Evolutionary conservation across 2,113 vertebrate species (phyloP).

Genomic region (Gadus macrocephalus): DNA sequence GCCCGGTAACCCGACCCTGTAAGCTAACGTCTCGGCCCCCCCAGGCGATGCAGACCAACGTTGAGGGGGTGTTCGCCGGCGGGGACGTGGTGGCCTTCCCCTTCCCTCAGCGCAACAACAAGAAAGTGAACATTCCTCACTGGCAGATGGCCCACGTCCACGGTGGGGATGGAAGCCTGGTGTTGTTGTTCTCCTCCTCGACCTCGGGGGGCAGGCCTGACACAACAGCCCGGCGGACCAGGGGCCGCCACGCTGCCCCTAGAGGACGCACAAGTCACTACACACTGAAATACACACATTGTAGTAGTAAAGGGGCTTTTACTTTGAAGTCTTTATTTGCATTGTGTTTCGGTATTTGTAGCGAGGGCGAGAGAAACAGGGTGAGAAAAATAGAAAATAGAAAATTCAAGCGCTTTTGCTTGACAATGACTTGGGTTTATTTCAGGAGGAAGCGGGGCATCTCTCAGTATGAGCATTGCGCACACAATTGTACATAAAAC

Average conservation of each 20-base stretch:
- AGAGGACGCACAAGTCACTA: too few relatives aligned
- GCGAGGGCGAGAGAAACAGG: too few relatives aligned
- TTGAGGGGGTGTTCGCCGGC: slow-evolving; percentile 87
- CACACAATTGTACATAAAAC: too few relatives aligned
- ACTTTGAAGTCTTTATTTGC: neutral
- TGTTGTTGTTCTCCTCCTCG: too few relatives aligned
- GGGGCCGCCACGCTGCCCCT: neutral
- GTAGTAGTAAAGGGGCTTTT: neutral
- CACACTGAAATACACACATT: neutral
- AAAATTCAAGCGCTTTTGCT: too few relatives aligned
- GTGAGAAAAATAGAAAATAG: too few relatives aligned
- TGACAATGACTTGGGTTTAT: too few relatives aligned
- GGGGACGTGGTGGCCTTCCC: slow-evolving; percentile 90
- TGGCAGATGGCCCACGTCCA: slow-evolving; percentile 99
- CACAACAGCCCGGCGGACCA: too few relatives aligned
- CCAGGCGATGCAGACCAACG: slow-evolving; percentile 93
- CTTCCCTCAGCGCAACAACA: slow-evolving; percentile 83
- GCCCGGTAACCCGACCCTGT: neutral
- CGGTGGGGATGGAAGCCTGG: slow-evolving; percentile 65
- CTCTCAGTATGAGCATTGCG: too few relatives aligned
- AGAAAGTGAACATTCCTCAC: slow-evolving; percentile 95
- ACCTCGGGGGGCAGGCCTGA: too few relatives aligned
- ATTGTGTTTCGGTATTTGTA: too few relatives aligned
- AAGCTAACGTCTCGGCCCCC: neutral
- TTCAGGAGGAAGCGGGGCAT: too few relatives aligned